phyloP scores from a whole-genome alignment of 2,113 vertebrate species.

The Dermatemys mawii region DNA sequence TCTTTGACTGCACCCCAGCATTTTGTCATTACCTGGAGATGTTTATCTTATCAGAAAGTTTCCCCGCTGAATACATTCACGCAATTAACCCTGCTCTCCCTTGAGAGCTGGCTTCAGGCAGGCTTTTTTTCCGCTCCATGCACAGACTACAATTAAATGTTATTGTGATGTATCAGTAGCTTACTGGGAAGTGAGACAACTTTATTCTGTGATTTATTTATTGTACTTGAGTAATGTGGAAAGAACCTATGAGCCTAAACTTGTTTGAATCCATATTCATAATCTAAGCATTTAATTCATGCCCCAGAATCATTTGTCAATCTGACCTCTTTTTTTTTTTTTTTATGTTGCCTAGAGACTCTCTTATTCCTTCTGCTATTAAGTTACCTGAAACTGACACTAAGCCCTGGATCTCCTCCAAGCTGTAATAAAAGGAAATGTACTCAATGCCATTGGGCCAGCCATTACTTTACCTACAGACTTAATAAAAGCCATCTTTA shows the following conservation, averaged over 20 bases:
- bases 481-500: background rate
- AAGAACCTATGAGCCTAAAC: background rate
- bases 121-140: background rate
- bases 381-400: slow-evolving; percentile 1
- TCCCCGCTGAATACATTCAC: background rate
- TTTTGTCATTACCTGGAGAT: background rate
- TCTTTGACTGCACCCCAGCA: background rate
- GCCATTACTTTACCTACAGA: rapidly evolving
- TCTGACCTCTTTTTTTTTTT: background rate
- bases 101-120: background rate
- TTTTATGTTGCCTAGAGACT: slow-evolving; percentile 30
- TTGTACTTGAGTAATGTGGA: background rate
- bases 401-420: slow-evolving; percentile 23
- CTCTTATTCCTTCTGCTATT: background rate
- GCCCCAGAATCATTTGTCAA: background rate
- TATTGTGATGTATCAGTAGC: background rate
- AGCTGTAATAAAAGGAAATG: background rate
- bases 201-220: slow-evolving; percentile 24
- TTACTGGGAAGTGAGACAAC: background rate
- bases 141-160: slow-evolving; percentile 1
- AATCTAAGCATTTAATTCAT: background rate
- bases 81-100: background rate
- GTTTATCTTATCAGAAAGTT: slow-evolving; percentile 15
- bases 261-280: slow-evolving; percentile 15
- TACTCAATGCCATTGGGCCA: background rate